Evolutionary conservation across 1,140 invertebrate genomes (phyloP).

Genomic region (Glomeris maerens): DNA sequence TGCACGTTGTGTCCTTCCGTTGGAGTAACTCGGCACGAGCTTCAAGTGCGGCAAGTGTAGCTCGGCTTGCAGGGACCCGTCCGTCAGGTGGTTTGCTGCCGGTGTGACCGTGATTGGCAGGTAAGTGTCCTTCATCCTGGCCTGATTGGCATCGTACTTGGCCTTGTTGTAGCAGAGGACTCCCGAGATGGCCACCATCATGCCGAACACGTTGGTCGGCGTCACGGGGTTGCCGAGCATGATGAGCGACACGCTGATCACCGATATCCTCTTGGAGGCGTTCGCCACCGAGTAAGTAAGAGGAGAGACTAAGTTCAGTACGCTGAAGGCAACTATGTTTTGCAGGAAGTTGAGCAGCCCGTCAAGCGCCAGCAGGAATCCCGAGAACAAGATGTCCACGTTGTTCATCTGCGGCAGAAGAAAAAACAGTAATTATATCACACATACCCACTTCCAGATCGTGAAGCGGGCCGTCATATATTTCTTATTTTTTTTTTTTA

Average conservation of each 20-base stretch:
- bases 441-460: constrained; percentile 8
- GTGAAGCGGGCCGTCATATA: no score
- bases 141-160: neutral
- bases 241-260: constrained; percentile 76
- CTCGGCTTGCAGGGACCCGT: no score
- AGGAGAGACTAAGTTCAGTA: constrained; percentile 69
- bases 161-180: constrained; percentile 70
- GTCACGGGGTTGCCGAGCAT: constrained; percentile 86
- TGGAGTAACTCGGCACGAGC: no score
- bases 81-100: no score
- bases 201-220: constrained; percentile 69
- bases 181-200: constrained; percentile 76
- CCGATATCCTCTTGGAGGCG: constrained; percentile 86
- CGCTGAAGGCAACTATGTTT: constrained; percentile 86
- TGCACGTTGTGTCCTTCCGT: no score
- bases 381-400: constrained; percentile 22
- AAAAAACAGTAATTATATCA: constrained; percentile 1
- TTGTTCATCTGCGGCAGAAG: constrained; percentile 25
- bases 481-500: no score
- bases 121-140: constrained; percentile 28
- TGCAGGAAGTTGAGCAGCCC: constrained; percentile 85
- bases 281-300: constrained; percentile 90
- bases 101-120: constrained; percentile 32
- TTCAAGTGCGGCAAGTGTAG: no score
- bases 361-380: constrained; percentile 55